Percentiles rank a stretch among this genome's conserved stretches.
Conservation (phyloP, 2,888 invertebrate genomes). For the Branchipolynoe longqiensis region DNA sequence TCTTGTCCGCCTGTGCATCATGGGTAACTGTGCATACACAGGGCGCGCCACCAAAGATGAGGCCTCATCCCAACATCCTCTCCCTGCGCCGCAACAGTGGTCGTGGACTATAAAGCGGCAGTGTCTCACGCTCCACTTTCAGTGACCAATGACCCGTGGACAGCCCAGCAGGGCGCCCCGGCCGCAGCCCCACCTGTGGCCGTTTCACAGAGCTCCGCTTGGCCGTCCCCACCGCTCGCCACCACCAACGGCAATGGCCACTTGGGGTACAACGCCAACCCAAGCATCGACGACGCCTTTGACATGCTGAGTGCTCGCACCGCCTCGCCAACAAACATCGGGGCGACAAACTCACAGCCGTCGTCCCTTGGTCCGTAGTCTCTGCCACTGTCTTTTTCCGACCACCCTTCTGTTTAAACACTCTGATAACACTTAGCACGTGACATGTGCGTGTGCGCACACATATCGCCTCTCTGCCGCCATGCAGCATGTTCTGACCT, state of each 20-base stretch:
- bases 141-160: slow-evolving; percentile 46
- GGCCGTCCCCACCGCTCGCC: slow-evolving; percentile 85
- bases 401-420: no score
- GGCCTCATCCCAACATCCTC: no score
- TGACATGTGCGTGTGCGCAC: no score
- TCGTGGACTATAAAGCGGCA: no score
- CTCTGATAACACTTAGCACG: no score
- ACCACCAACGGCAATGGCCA: slow-evolving; percentile 73
- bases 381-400: not conserved
- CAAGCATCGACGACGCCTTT: slow-evolving; percentile 77
- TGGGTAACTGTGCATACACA: no score
- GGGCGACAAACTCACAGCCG: slow-evolving; percentile 22
- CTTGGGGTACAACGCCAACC: slow-evolving; percentile 58
- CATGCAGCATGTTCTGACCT: no score
- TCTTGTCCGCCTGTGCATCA: no score
- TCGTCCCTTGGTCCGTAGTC: slow-evolving; percentile 37
- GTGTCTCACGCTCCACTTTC: slow-evolving; percentile 9
- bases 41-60: no score
- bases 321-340: slow-evolving; percentile 43
- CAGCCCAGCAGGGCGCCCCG: not conserved
- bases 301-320: slow-evolving; percentile 75
- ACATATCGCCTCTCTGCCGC: no score
- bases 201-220: slow-evolving; percentile 82
- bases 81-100: no score
- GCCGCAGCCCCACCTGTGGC: not conserved